These are phyloP conservation scores for Tethya wilhelma DNA, from an alignment of 37 sponge, comb jelly and placozoan genomes.

Conservation along the genomic window DNA sequence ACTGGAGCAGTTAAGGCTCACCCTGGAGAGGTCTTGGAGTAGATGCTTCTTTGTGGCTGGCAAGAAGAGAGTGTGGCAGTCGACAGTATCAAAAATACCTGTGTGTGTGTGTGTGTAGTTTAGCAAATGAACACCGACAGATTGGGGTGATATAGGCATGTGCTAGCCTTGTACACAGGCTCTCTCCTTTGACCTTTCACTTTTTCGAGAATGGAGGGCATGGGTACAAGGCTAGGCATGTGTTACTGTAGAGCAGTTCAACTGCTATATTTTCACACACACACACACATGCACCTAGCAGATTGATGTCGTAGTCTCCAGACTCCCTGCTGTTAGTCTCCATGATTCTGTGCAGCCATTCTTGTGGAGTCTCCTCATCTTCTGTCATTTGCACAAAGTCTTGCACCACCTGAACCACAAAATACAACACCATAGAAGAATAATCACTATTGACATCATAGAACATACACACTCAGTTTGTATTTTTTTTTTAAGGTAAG, in stretches of 20 bases:
- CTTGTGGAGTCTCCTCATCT: slow-evolving; percentile 69
- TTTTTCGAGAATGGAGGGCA: background rate
- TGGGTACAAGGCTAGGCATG: background rate
- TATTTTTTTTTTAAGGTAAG: slow-evolving; percentile 17
- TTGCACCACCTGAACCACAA: slow-evolving; percentile 73
- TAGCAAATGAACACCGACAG: too few relatives aligned
- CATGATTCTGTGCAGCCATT: slow-evolving; percentile 89
- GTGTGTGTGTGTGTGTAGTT: background rate
- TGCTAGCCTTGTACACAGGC: background rate
- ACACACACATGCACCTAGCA: slow-evolving; percentile 60
- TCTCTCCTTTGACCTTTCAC: too few relatives aligned
- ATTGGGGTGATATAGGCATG: too few relatives aligned
- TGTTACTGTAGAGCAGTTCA: too few relatives aligned
- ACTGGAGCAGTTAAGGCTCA: background rate
- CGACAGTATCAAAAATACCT: slow-evolving; percentile 85
- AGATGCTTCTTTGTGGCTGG: slow-evolving; percentile 77
- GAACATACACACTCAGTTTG: background rate
- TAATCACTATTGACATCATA: background rate
- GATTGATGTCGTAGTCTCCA: slow-evolving; percentile 79
- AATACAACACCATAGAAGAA: background rate
- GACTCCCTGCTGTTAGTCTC: slow-evolving; percentile 68
- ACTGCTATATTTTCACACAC: too few relatives aligned
- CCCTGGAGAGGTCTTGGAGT: slow-evolving; percentile 83
- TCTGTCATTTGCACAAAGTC: slow-evolving; percentile 84
- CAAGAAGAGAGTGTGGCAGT: slow-evolving; percentile 90